These are phyloP conservation scores for Atrina japonica DNA, from an alignment of 2,888 invertebrate genomes.

Conservation along the genomic window DNA sequence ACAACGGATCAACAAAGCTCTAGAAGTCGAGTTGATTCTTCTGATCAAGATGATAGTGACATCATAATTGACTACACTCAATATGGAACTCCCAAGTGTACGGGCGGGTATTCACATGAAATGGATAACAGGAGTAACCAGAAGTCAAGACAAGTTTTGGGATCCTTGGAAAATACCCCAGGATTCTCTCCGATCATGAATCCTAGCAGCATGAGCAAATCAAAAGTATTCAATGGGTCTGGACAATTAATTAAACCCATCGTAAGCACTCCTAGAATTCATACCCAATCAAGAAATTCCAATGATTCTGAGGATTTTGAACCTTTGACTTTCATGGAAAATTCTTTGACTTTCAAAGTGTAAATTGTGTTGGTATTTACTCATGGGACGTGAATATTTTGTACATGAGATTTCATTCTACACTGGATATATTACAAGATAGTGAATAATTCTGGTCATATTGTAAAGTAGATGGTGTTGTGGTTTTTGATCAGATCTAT, in stretches of 20 bases:
- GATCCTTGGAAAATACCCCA: conserved; percentile 64
- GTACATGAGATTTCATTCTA: background rate
- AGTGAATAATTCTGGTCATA: too few species aligned
- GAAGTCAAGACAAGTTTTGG: conserved; percentile 55
- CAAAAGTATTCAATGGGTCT: background rate
- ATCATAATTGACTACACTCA: background rate
- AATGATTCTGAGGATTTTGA: background rate
- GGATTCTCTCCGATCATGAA: conserved; percentile 63
- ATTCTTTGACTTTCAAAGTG: conserved; percentile 2
- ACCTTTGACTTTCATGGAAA: background rate
- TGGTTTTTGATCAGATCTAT: too few species aligned
- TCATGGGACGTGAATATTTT: too few species aligned
- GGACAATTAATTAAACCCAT: conserved; percentile 17
- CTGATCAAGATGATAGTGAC: conserved; percentile 7
- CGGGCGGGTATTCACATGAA: too few species aligned
- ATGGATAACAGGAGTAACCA: background rate
- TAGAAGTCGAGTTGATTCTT: background rate
- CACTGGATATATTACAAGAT: too few species aligned
- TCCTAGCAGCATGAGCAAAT: conserved; percentile 19
- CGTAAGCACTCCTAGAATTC: conserved; percentile 34
- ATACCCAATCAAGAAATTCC: background rate
- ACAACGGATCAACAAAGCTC: background rate
- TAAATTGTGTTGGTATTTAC: too few species aligned
- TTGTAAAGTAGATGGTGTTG: too few species aligned
- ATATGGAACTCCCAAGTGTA: background rate